These are phyloP conservation scores for Cryptocephalus moraei DNA, from an alignment of 2,888 invertebrate species.

Conservation along the genomic window DNA sequence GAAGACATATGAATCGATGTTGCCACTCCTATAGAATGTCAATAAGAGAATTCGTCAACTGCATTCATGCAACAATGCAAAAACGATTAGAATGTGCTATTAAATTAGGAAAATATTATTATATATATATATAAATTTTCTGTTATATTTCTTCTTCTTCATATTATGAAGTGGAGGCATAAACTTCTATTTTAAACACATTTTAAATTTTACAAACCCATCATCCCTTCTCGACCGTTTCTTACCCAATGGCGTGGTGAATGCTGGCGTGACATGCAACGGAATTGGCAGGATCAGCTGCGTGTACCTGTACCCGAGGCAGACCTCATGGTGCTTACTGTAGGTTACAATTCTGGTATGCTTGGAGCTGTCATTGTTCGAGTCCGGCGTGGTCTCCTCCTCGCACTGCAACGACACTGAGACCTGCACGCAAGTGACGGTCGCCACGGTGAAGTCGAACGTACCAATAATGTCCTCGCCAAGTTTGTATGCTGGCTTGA, in stretches of 20 bases:
- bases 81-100: too few relatives aligned
- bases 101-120: too few relatives aligned
- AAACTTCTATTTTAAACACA: too few relatives aligned
- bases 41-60: too few relatives aligned
- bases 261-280: slow-evolving; percentile 90
- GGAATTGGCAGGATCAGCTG: slow-evolving; percentile 91
- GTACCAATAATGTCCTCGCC: slow-evolving; percentile 98
- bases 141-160: too few relatives aligned
- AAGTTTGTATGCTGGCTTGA: slow-evolving; percentile 90
- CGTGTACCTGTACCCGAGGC: slow-evolving; percentile 76
- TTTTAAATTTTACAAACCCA: too few relatives aligned
- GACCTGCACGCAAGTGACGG: slow-evolving; percentile 86
- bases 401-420: slow-evolving; percentile 95
- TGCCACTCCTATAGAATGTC: too few relatives aligned
- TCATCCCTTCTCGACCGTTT: too few relatives aligned
- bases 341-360: slow-evolving; percentile 53
- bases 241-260: slow-evolving; percentile 75
- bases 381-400: slow-evolving; percentile 48
- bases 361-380: slow-evolving; percentile 24
- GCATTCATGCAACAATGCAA: too few relatives aligned
- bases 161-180: too few relatives aligned
- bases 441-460: slow-evolving; percentile 85
- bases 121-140: too few relatives aligned
- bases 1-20: too few relatives aligned
- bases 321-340: slow-evolving; percentile 87